Evolutionary conservation across 2,113 vertebrate species (phyloP).

Genomic region (Rhizomys pruinosus): DNA sequence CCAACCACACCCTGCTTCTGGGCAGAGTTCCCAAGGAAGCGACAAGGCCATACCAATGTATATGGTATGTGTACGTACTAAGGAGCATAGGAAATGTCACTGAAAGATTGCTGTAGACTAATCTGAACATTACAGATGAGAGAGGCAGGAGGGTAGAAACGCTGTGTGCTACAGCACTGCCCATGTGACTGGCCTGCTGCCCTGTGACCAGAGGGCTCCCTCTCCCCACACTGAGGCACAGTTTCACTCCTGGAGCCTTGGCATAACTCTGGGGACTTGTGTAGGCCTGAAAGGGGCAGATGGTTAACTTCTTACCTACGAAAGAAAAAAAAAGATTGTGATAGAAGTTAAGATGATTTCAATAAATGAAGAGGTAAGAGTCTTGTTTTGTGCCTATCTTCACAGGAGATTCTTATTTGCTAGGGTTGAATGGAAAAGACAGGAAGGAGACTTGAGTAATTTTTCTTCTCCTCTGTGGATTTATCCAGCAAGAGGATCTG

Average conservation of each 20-base stretch:
- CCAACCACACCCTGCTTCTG: not conserved
- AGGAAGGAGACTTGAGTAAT: not conserved
- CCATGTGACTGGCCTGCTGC: not conserved
- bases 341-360: not conserved
- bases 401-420: not conserved
- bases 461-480: not conserved
- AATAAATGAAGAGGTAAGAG: not conserved
- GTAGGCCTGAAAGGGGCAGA: not conserved
- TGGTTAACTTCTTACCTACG: not conserved
- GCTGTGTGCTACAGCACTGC: not conserved
- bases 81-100: not conserved
- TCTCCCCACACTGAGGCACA: not conserved
- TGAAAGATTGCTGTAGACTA: not conserved
- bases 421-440: conserved; percentile 7
- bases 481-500: too few relatives aligned
- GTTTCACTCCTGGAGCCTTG: not conserved
- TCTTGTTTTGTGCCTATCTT: not conserved
- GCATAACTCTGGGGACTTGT: not conserved
- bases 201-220: not conserved
- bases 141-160: not conserved
- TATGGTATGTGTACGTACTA: not conserved
- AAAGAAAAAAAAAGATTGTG: conserved; percentile 30
- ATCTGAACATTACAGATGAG: not conserved
- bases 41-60: not conserved
- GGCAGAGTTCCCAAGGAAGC: not conserved